Percentiles rank a stretch among this genome's conserved stretches.
Conservation (phyloP, 30 jellyfish, hydroid and myxozoan genomes). For the Chrysaora quinquecirrha region DNA sequence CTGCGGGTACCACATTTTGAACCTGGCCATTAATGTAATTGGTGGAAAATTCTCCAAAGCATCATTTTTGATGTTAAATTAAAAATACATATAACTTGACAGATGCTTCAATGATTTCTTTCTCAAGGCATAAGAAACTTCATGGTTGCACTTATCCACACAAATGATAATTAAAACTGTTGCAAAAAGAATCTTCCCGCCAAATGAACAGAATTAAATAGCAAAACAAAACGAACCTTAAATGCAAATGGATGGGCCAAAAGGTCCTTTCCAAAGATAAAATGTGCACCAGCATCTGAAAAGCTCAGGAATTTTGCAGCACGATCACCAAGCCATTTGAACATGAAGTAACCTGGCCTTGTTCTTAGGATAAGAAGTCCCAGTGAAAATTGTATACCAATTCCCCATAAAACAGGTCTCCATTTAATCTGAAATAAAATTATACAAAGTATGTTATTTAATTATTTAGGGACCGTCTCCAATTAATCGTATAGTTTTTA, state of each 20-base stretch:
- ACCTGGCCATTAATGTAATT: too few relatives aligned
- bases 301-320: slow-evolving; percentile 62
- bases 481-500: too few relatives aligned
- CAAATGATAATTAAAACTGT: too few relatives aligned
- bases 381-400: slow-evolving; percentile 67
- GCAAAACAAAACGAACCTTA: slow-evolving; percentile 30
- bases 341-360: slow-evolving; percentile 59
- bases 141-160: too few relatives aligned
- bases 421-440: slow-evolving; percentile 45
- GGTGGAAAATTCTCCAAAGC: too few relatives aligned
- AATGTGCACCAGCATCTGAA: slow-evolving; percentile 83
- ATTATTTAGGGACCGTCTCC: too few relatives aligned
- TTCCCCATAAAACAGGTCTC: slow-evolving; percentile 89
- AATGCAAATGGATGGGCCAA: slow-evolving; percentile 75
- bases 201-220: not conserved
- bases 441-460: too few relatives aligned
- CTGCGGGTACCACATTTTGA: too few relatives aligned
- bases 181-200: not conserved
- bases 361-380: slow-evolving; percentile 74
- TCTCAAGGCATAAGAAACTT: too few relatives aligned
- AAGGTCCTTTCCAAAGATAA: slow-evolving; percentile 57
- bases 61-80: too few relatives aligned
- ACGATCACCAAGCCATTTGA: slow-evolving; percentile 84
- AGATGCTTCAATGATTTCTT: too few relatives aligned
- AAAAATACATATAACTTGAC: too few relatives aligned